Conservation (phyloP, 2,797 vertebrate genomes). For the Anguilla megastoma region DNA sequence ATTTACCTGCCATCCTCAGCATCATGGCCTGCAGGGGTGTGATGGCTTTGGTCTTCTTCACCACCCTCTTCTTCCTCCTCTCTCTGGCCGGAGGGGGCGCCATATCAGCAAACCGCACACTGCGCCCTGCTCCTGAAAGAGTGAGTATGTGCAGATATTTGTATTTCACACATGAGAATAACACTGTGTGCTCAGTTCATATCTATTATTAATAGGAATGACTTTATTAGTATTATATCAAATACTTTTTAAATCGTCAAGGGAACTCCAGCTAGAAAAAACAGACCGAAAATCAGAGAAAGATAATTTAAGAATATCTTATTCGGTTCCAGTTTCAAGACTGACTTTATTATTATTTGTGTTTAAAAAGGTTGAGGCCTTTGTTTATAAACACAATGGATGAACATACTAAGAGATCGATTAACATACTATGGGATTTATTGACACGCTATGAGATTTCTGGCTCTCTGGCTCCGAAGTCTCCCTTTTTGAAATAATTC, state of each 20-base stretch:
- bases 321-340: no score
- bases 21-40: slow-evolving; percentile 99
- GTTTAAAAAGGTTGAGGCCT: no score
- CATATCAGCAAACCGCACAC: slow-evolving; percentile 91
- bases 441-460: no score
- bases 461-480: no score
- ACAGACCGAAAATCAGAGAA: background rate
- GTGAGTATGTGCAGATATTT: background rate
- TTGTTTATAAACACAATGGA: no score
- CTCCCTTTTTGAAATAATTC: no score
- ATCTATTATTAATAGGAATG: background rate
- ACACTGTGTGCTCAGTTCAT: background rate
- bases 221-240: no score
- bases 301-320: background rate
- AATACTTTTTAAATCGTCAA: no score
- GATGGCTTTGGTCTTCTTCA: slow-evolving; percentile 92
- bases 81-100: slow-evolving; percentile 70
- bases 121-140: slow-evolving; percentile 76
- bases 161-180: background rate
- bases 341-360: no score
- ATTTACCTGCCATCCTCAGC: slow-evolving; percentile 96
- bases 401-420: no score
- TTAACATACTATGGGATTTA: no score
- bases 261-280: background rate
- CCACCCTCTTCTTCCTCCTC: slow-evolving; percentile 80